Percentiles rank a stretch among this genome's conserved stretches.
These are phyloP conservation scores for Megastigmus dorsalis DNA, from an alignment of 2,888 invertebrate species.

Conservation along the genomic window DNA sequence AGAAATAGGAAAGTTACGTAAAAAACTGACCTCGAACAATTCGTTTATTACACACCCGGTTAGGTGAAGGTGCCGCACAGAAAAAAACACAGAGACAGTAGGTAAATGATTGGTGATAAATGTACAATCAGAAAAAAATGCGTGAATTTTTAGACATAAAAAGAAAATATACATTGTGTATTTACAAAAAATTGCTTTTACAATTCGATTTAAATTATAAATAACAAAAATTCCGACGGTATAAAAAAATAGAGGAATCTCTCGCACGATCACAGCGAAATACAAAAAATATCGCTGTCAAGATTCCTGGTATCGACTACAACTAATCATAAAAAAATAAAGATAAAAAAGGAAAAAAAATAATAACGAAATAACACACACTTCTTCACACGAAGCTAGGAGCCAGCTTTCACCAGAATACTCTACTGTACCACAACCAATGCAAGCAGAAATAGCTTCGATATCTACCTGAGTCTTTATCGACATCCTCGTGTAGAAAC, in stretches of 20 bases:
- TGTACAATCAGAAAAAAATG: constrained; percentile 34
- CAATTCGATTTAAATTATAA: constrained; percentile 36
- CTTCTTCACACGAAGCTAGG: constrained; percentile 60
- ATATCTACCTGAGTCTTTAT: constrained; percentile 76
- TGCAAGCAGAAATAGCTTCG: constrained; percentile 61
- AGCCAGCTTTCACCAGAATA: constrained; percentile 63
- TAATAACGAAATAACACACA: constrained; percentile 39
- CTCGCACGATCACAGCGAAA: background rate
- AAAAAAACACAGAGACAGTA: constrained; percentile 55
- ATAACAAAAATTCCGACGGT: constrained; percentile 4
- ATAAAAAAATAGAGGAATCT: constrained; percentile 17
- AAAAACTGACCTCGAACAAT: constrained; percentile 71
- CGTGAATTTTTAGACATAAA: constrained; percentile 24
- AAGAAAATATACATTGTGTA: constrained; percentile 13
- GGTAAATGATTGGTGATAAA: constrained; percentile 59
- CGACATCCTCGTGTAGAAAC: constrained; percentile 78
- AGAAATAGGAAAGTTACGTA: constrained; percentile 73
- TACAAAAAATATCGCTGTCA: constrained; percentile 7
- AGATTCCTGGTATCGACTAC: background rate
- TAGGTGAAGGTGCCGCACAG: constrained; percentile 54
- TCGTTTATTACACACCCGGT: constrained; percentile 45
- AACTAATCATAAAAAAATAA: background rate
- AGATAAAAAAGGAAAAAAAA: background rate
- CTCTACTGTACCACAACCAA: constrained; percentile 71
- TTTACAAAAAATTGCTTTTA: constrained; percentile 41